Percentiles rank a stretch among this genome's conserved stretches.
These are phyloP conservation scores for Picathartes gymnocephalus DNA, from an alignment of 2,113 vertebrate genomes.

Conservation along the genomic window DNA sequence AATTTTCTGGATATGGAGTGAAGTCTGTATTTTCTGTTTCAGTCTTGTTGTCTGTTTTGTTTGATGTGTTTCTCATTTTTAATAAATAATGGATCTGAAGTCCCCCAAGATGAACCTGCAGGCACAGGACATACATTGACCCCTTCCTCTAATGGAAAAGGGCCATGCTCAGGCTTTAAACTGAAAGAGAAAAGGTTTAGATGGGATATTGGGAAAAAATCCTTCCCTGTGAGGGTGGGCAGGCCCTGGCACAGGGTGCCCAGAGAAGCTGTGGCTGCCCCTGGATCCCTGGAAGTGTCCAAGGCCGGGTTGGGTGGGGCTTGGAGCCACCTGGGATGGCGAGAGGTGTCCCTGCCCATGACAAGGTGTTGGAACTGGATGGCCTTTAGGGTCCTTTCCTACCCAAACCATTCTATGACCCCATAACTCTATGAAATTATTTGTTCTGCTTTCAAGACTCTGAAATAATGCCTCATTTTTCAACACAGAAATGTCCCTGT, in stretches of 20 bases:
- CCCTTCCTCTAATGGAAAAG: not conserved
- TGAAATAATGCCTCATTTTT: not conserved
- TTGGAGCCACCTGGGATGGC: fast-evolving
- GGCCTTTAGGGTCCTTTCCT: no score
- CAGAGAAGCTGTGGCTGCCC: not conserved
- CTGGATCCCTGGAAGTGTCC: not conserved
- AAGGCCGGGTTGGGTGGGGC: fast-evolving
- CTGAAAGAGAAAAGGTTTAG: not conserved
- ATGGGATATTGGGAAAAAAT: fast-evolving
- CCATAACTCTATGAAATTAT: not conserved
- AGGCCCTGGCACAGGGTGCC: not conserved
- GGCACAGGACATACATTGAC: not conserved
- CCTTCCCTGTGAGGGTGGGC: fast-evolving
- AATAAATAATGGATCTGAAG: not conserved
- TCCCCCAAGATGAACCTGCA: not conserved
- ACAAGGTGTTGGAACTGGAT: fast-evolving
- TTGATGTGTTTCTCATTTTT: not conserved
- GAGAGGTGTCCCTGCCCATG: not conserved
- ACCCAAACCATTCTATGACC: not conserved
- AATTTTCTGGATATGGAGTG: not conserved
- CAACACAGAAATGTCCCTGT: not conserved
- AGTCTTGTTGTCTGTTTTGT: not conserved
- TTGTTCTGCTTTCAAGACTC: not conserved
- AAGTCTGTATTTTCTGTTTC: not conserved
- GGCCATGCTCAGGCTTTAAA: not conserved